These are phyloP conservation scores for Corydoras sp. DNA, from an alignment of 2,113 vertebrate genomes.

Conservation along the genomic window DNA sequence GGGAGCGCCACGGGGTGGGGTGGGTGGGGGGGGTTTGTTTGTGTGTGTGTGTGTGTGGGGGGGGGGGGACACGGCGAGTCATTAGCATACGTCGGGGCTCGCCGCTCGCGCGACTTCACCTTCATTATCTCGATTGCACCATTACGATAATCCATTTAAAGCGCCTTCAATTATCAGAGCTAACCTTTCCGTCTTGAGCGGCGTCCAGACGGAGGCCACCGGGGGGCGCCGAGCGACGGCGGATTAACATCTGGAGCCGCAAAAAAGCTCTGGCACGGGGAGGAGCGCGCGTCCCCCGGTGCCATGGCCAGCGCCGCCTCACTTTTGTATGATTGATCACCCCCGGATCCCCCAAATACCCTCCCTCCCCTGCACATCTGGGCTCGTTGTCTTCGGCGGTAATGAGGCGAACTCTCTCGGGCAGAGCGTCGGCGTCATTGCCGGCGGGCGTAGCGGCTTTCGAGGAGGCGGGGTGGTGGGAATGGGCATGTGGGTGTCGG, in stretches of 20 bases:
- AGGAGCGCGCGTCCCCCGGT: neutral
- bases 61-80: neutral
- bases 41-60: too few species aligned
- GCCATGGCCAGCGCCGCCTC: neutral
- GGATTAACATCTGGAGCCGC: slow-evolving; percentile 20
- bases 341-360: neutral
- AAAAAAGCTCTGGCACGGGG: slow-evolving; percentile 11
- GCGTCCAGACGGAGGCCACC: slow-evolving; percentile 5
- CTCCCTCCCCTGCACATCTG: neutral
- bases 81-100: slow-evolving; percentile 30
- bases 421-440: neutral
- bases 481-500: neutral
- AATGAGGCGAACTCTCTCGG: neutral
- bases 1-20: neutral
- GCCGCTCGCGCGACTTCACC: neutral
- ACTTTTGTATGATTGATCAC: slow-evolving; percentile 4
- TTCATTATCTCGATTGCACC: neutral
- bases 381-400: neutral
- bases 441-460: too few species aligned
- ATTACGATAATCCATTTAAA: slow-evolving; percentile 16
- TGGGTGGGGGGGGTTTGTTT: neutral
- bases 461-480: neutral
- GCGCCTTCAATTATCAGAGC: slow-evolving; percentile 3
- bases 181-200: slow-evolving; percentile 11
- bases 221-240: neutral